Percentiles rank a stretch among this genome's conserved stretches.
Evolutionary conservation across 2,113 vertebrate species (phyloP).

Genomic region (Oenanthe melanoleuca): DNA sequence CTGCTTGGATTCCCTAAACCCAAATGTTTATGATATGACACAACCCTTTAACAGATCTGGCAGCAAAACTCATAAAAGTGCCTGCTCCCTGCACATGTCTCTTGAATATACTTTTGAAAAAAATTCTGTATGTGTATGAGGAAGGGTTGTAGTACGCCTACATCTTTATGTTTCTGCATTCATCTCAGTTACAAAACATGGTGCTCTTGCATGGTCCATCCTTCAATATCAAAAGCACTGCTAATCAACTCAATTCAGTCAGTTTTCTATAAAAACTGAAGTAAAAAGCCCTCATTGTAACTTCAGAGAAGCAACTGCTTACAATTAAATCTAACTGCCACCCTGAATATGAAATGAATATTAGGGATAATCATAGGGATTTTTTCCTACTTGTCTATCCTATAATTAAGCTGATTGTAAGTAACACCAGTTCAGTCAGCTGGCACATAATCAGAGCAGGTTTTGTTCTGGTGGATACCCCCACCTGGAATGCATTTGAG

Average conservation of each 20-base stretch:
- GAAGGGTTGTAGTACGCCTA: neutral
- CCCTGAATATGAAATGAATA: slow-evolving; percentile 69
- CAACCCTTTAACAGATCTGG: neutral
- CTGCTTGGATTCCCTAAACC: neutral
- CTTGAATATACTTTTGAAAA: neutral
- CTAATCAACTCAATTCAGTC: slow-evolving; percentile 69
- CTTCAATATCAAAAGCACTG: slow-evolving; percentile 49
- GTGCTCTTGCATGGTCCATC: neutral
- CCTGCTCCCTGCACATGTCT: neutral
- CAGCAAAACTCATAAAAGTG: neutral
- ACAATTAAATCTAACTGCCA: slow-evolving; percentile 69
- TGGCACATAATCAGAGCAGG: slow-evolving; percentile 2
- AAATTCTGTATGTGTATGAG: neutral
- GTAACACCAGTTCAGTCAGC: slow-evolving; percentile 34
- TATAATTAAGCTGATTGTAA: slow-evolving; percentile 71
- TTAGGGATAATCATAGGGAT: slow-evolving; percentile 65
- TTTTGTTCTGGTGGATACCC: slow-evolving; percentile 2
- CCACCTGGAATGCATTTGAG: neutral
- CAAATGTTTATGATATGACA: neutral
- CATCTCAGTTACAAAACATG: slow-evolving; percentile 33
- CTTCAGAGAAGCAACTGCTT: slow-evolving; percentile 64
- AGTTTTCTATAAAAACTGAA: slow-evolving; percentile 64
- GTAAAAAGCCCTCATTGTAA: slow-evolving; percentile 64
- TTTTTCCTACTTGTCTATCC: slow-evolving; percentile 50
- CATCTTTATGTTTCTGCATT: slow-evolving; percentile 43